Evolutionary conservation across 2,888 invertebrate species (phyloP), one percentile per base, ranked within the genome.

Genomic region (Diloba caeruleocephala): DNA sequence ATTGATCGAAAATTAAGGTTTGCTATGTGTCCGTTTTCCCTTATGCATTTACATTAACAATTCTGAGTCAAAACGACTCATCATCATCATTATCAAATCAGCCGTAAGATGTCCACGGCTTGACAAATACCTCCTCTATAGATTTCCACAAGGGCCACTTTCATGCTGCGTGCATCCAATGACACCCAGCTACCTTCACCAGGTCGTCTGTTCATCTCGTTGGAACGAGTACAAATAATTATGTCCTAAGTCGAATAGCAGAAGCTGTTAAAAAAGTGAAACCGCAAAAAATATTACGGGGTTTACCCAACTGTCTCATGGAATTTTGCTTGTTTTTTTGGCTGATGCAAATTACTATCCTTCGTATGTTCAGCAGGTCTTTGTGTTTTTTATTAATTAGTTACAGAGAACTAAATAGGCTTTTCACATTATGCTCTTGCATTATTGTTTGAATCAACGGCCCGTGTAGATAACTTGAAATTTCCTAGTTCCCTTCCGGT

Each of bases 301-400:
- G 56, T 62, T 62, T 33, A 62, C 62, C 62, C 68, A 54, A 49
- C 68, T 63, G 68, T 67, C 55, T 63, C 67, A 48, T 50, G 32
- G 42, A 57, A 48, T 64, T 62, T 44, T 50, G 38, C 7, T 44
- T 26, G 38, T 56, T 68, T 64, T 43, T 64, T 63, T 62, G n/a
- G 57, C 41, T 44, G 23, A 13, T 33, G 15, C 33, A 37, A 32
- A 53, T 68, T 51, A 68, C 45, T 44, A 62, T 41, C 39, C 39
- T 43, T 41, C 26, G 39, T 41, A 37, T 50, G 31, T 43, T 29
- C 31, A 26, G 25, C 10, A 46, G 17, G 33, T 44, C 31, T 51
- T 64, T 37, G 52, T 58, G 39, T 25, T 52, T 17, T 37, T 46
- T 36, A 46, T 44, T 39, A 44, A 36, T 37, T 19, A 29, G 23